Conservation (phyloP, 2,888 invertebrate species). For the Watsonalla binaria region DNA sequence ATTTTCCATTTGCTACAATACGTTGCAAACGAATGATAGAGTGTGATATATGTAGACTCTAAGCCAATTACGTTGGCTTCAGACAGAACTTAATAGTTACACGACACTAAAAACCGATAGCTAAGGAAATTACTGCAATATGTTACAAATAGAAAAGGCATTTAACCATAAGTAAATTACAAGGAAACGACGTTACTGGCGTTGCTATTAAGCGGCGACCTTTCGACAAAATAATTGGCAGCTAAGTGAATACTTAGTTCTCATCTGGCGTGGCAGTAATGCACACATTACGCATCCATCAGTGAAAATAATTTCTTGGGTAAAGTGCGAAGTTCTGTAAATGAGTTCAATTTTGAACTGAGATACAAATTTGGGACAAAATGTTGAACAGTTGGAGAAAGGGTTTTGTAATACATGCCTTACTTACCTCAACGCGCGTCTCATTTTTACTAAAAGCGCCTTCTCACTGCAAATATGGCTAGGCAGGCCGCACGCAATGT, state of each 20-base stretch:
- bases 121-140: slow-evolving; percentile 20
- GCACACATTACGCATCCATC: too few species aligned
- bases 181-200: slow-evolving; percentile 4
- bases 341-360: too few species aligned
- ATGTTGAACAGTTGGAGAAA: too few species aligned
- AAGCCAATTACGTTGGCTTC: not conserved
- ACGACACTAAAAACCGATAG: slow-evolving; percentile 16
- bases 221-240: slow-evolving; percentile 34
- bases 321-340: too few species aligned
- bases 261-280: too few species aligned
- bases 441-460: slow-evolving; percentile 17
- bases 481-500: slow-evolving; percentile 41
- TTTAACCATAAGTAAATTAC: slow-evolving; percentile 20
- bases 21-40: not conserved
- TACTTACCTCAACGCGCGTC: too few species aligned
- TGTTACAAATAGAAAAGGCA: slow-evolving; percentile 21
- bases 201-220: slow-evolving; percentile 32
- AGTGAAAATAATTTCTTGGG: too few species aligned
- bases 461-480: slow-evolving; percentile 24
- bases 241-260: slow-evolving; percentile 18
- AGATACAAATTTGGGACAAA: too few species aligned
- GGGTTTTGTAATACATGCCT: too few species aligned
- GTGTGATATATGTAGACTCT: not conserved
- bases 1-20: not conserved
- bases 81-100: slow-evolving; percentile 1